Evolutionary conservation across 2,113 vertebrate species (phyloP).

Genomic region (Colistium nudipinnis): DNA sequence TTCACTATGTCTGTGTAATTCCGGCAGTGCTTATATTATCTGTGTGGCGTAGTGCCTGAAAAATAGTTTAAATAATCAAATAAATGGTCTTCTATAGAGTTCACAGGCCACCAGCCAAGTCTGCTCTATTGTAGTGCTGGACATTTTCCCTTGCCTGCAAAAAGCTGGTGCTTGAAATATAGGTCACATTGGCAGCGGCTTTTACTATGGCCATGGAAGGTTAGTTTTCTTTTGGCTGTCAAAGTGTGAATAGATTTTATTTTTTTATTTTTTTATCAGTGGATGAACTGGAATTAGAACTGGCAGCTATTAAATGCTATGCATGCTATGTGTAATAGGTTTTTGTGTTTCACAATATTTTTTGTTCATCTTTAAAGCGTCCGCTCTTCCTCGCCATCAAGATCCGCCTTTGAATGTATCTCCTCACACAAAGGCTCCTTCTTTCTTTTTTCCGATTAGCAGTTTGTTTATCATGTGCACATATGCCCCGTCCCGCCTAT

Average conservation of each 20-base stretch:
- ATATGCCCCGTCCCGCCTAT: constrained; percentile 5
- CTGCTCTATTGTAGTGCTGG: constrained; percentile 32
- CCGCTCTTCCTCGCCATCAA: neutral
- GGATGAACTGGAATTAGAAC: neutral
- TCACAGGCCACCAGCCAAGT: constrained; percentile 57
- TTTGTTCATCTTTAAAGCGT: neutral
- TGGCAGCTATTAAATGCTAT: neutral
- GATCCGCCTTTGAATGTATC: neutral
- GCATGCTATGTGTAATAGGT: neutral
- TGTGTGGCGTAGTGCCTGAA: constrained; percentile 61
- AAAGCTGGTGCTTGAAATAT: constrained; percentile 50
- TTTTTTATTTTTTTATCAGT: constrained; percentile 33
- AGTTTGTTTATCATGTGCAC: constrained; percentile 43
- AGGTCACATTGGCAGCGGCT: constrained; percentile 62
- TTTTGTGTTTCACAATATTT: neutral
- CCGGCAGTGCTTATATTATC: constrained; percentile 17
- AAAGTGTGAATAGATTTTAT: constrained; percentile 34
- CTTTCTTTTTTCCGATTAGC: neutral
- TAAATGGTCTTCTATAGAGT: constrained; percentile 40
- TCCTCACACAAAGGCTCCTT: constrained; percentile 21
- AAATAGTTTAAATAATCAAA: constrained; percentile 66
- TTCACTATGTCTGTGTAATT: constrained; percentile 8
- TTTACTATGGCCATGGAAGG: constrained; percentile 48
- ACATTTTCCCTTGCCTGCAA: constrained; percentile 40
- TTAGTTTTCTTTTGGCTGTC: constrained; percentile 24